A percentile compares a stretch with the other conserved stretches of the same genome.
phyloP scores from a whole-genome alignment of 2,888 invertebrate species.

The Tolmerus cingulatus region DNA sequence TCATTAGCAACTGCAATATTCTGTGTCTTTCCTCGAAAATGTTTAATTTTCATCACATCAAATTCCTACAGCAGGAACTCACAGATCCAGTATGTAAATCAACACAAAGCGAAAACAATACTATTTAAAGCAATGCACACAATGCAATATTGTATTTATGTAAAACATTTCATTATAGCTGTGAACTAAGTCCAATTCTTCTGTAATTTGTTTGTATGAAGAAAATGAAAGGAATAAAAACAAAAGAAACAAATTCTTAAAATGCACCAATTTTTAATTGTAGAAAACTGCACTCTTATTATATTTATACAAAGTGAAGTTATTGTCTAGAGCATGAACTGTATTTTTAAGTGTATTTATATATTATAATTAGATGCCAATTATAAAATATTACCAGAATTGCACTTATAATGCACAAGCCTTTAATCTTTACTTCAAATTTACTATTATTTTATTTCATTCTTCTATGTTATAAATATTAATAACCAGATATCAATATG shows the following conservation, averaged over 20 bases:
- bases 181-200: not conserved
- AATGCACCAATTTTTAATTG: conserved; percentile 34
- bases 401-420: conserved; percentile 14
- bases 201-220: not conserved
- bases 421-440: not conserved
- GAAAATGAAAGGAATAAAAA: not conserved
- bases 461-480: not conserved
- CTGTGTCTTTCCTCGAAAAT: not conserved
- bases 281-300: conserved; percentile 6
- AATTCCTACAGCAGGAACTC: not conserved
- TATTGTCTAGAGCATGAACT: conserved; percentile 16
- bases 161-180: conserved; percentile 36
- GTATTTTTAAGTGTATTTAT: conserved; percentile 32
- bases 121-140: conserved; percentile 32
- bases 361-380: conserved; percentile 20
- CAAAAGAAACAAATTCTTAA: not conserved
- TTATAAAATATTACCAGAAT: conserved; percentile 10
- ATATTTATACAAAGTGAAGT: not conserved
- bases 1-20: not conserved
- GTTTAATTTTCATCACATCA: not conserved
- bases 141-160: conserved; percentile 34
- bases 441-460: not conserved
- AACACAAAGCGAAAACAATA: not conserved
- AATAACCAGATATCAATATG: conserved; percentile 3
- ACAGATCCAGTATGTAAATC: not conserved